These are phyloP conservation scores for Pseudorhombus dupliciocellatus DNA, from an alignment of 2,113 vertebrate species.

Conservation along the genomic window DNA sequence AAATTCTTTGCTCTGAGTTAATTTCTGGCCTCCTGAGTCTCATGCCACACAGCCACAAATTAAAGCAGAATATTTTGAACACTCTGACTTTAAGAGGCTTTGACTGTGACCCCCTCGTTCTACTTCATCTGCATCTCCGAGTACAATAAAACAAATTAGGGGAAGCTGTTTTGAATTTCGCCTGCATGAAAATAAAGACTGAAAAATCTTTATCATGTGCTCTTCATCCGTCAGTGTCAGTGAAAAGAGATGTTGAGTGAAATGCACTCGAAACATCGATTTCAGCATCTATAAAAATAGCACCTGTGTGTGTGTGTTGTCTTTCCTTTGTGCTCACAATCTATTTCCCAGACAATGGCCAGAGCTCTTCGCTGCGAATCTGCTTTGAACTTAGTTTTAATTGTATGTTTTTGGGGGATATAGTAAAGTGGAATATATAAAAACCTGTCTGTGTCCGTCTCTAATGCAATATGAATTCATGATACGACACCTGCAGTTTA, in stretches of 20 bases:
- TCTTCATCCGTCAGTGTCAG: conserved; percentile 57
- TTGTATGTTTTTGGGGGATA: conserved; percentile 53
- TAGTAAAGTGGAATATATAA: background rate
- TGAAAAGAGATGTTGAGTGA: conserved; percentile 59
- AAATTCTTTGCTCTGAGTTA: background rate
- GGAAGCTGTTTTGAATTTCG: background rate
- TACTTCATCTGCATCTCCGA: background rate
- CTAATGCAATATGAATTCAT: conserved; percentile 75
- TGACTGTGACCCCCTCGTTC: background rate
- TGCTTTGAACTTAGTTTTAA: conserved; percentile 57
- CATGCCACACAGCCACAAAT: background rate
- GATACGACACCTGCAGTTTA: conserved; percentile 74
- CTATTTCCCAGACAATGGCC: conserved; percentile 40
- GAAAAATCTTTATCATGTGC: conserved; percentile 29
- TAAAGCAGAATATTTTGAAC: background rate
- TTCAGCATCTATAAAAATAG: conserved; percentile 47
- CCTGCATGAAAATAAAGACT: conserved; percentile 6
- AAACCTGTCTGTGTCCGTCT: conserved; percentile 36
- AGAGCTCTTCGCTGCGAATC: conserved; percentile 36
- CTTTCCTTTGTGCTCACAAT: conserved; percentile 35
- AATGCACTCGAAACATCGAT: conserved; percentile 54
- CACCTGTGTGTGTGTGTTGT: conserved; percentile 13
- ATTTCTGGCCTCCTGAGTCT: background rate
- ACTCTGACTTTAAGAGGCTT: background rate
- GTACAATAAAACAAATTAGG: background rate